Evolutionary conservation across 2,888 invertebrate genomes (phyloP), one percentile per base, ranked within the genome.

Genomic region (Meandrusa payeni): DNA sequence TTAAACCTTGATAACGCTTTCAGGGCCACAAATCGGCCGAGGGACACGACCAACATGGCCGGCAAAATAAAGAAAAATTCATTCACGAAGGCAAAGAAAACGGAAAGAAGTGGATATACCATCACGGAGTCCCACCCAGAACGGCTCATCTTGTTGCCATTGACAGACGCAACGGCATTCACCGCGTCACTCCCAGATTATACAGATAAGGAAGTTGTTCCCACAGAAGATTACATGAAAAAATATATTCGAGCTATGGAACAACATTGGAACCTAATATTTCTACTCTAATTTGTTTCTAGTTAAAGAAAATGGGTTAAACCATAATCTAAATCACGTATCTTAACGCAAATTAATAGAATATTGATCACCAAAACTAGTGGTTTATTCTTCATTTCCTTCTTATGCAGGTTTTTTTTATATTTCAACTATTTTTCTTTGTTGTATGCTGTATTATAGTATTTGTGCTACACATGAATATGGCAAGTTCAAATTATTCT

Each of bases 71-170:
- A 2, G 81, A 78, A 33, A 71, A 89, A 38, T 86, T 80, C 7
- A 73, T 88, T 23, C 87, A 90, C 37, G 80, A 66, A 0, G 86
- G 69, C 0, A 77, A 85, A 12, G 75, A 77, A 3, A 61, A 70
- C 0, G 90, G 89, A 1, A 91, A 90, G 60, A 89, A 91, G 50
- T 92, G 91, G 91, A 64, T 82, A n/a, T 89, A 78, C 65, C 86
- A 89, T 50, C 89, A 89, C 48, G 86, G 86, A 0, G 46, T 56
- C 4, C 83, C 86, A 0, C 77, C 80, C 0, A 79, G 76, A 46
- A 76, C 70, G 1, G 67, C 81, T 3, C 76, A 78, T 45, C 55
- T 87, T 15, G 65, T 76, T 2, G 32, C 69, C 20, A 74, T 82
- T 1, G 86, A 86, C 46, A 41, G 79, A n/a, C 44, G 83, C 46